Base-by-base conservation (phyloP, 2,888 invertebrate species). In the Eudemis profundana region DNA sequence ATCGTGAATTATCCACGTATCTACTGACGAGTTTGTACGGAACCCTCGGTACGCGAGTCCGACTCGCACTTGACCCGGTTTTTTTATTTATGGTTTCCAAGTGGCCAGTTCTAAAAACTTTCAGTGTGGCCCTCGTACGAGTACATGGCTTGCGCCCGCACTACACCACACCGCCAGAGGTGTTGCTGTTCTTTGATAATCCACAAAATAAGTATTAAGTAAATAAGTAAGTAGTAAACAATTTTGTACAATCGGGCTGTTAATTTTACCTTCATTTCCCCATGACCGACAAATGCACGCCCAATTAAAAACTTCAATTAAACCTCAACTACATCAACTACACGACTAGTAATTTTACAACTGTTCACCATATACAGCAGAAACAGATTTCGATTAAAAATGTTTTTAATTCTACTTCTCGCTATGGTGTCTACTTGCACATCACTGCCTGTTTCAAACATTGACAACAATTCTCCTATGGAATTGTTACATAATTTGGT, bases 351-450 rank as follows among this genome's bases (percentile, higher is more conserved):
- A 5, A 42, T 42, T 27, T 27, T 10, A 15, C n/a, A n/a, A 42
- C 40, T 40, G 23, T 12, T 29, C 17, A 27, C n/a, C 21, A 15
- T 15, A 29, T 10, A 29, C 17, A 47, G 44, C 15, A 10, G 1
- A 10, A 14, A 56, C 29, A 1, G n/a, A 42, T 17, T 42, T 42
- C 29, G 19, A 14, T 5, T 40, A 23, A 54, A 49, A 27, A 56
- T 56, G 56, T 19, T 42, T 15, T 44, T 44, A 12, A 56, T 56
- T 29, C 2, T 56, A 56, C 27, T 56, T 15, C 17, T 56, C 4
- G 17, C 56, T 8, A 5, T 56, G 14, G n/a, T 44, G 29, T 27
- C 29, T n/a, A 29, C 44, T 14, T 19, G 21, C 3, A n/a, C 17
- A n/a, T 4, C 42, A 19, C 29, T 17, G n/a, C 56, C 56, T 29